These are phyloP conservation scores for Myrmecobius fasciatus DNA, from an alignment of 2,113 vertebrate genomes.

Conservation along the genomic window DNA sequence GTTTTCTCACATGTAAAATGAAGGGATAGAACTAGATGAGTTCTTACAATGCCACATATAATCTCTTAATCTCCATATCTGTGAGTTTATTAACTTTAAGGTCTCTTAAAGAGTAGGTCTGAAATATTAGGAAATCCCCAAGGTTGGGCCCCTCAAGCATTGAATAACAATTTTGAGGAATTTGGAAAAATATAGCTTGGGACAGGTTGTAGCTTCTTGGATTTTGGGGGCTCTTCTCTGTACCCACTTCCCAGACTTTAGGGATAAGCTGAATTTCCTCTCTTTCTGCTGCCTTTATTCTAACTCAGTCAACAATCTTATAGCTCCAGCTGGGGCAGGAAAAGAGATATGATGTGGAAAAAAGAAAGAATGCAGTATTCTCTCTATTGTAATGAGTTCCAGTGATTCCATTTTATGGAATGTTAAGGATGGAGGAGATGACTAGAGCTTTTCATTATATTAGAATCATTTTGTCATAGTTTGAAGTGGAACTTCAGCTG, in stretches of 20 bases:
- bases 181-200: not conserved
- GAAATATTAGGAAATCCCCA: not conserved
- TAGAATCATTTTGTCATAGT: not conserved
- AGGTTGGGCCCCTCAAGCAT: not conserved
- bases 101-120: not conserved
- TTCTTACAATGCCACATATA: not conserved
- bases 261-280: not conserved
- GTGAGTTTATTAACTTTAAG: not conserved
- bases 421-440: not conserved
- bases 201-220: rapidly evolving
- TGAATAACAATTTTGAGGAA: not conserved
- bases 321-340: not conserved
- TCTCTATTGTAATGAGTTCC: not conserved
- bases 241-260: not conserved
- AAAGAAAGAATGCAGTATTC: not conserved
- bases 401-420: not conserved
- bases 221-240: rapidly evolving
- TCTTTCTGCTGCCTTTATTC: not conserved
- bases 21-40: not conserved
- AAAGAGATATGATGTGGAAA: not conserved
- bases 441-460: not conserved
- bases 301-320: rapidly evolving
- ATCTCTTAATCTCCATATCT: not conserved
- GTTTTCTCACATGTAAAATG: not conserved
- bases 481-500: not conserved